phyloP scores from a whole-genome alignment of 1,140 invertebrate genomes.

The Zaprionus tsacasi region DNA sequence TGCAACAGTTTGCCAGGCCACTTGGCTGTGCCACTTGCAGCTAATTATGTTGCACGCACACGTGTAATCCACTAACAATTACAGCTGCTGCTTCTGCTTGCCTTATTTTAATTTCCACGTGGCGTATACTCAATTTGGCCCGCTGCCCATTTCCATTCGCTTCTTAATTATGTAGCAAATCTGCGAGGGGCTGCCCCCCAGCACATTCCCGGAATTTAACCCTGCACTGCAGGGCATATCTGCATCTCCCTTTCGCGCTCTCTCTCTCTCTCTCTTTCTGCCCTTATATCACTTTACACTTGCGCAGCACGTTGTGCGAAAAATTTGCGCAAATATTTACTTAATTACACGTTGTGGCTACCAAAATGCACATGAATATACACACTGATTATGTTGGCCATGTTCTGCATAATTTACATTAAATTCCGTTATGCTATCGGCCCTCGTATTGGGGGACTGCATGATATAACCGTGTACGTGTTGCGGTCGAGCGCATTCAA shows the following conservation, averaged over 20 bases:
- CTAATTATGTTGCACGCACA: slow-evolving; percentile 32
- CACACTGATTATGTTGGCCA: slow-evolving; percentile 41
- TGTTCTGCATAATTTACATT: slow-evolving; percentile 38
- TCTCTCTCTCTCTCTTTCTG: background rate
- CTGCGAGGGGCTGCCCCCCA: slow-evolving; percentile 11
- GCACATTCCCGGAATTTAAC: slow-evolving; percentile 18
- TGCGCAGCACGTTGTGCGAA: slow-evolving; percentile 28
- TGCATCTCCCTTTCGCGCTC: background rate
- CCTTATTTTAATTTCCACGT: slow-evolving; percentile 33
- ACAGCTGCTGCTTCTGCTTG: background rate
- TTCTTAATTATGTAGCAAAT: slow-evolving; percentile 52
- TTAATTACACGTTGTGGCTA: slow-evolving; percentile 48
- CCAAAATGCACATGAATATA: slow-evolving; percentile 33
- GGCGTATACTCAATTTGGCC: slow-evolving; percentile 45
- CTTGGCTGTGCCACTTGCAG: slow-evolving; percentile 12
- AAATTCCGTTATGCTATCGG: slow-evolving; percentile 23
- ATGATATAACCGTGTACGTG: background rate
- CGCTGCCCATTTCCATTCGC: slow-evolving; percentile 28
- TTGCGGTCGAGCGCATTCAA: slow-evolving; percentile 7
- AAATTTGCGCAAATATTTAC: slow-evolving; percentile 48
- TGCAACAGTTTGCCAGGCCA: slow-evolving; percentile 19
- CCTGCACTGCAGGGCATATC: slow-evolving; percentile 23
- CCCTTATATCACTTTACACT: slow-evolving; percentile 28
- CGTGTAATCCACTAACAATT: slow-evolving; percentile 37
- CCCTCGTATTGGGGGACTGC: too few relatives aligned